Base-by-base conservation (phyloP, 2,888 invertebrate species). In the Escarpia spicata region DNA sequence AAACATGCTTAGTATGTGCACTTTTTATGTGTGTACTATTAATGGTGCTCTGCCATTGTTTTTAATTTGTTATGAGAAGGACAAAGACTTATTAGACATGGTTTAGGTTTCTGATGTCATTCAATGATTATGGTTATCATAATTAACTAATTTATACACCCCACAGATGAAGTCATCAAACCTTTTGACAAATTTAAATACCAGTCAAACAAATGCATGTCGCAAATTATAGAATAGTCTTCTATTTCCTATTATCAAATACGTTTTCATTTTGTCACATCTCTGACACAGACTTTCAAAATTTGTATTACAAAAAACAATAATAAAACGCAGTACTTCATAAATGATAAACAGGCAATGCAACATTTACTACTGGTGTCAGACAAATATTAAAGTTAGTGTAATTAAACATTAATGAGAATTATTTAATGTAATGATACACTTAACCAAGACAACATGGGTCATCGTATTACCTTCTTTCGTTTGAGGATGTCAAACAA, bases 401-500 rank as follows among this genome's bases (percentile, higher is more conserved):
- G 60, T 26, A 60, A 60, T 75, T 4, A 75, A 75, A 26, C n/a
- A 26, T 15, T 75, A 0, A 75, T n/a, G 26, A 75, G 75, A 19
- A 75, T 75, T 19, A 75, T 19, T 75, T 75, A 75, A 15, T 75
- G 75, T 26, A 26, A 26, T 75, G 26, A 26, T 26, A 26, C 60
- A 60, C 37, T 37, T 60, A 60, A 60, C 4, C 75, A 4, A 75
- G 19, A 26, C 75, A 75, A 75, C 2, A 6, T 26, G 75, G 26
- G 19, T 26, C 4, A 26, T 75, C 19, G n/a, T 26, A 26, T 96
- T 97, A 98, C 98, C 97, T 98, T 98, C 97, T 98, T 98, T 96
- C 98, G 98, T 95, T 98, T 97, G 96, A 99, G 98, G 96, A 98
- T 98, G 95, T 98, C 98, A 96, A 98, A 98, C 94, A 98, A 97